Evolutionary conservation across 2,113 vertebrate species (phyloP).

Genomic region (Propithecus coquereli): DNA sequence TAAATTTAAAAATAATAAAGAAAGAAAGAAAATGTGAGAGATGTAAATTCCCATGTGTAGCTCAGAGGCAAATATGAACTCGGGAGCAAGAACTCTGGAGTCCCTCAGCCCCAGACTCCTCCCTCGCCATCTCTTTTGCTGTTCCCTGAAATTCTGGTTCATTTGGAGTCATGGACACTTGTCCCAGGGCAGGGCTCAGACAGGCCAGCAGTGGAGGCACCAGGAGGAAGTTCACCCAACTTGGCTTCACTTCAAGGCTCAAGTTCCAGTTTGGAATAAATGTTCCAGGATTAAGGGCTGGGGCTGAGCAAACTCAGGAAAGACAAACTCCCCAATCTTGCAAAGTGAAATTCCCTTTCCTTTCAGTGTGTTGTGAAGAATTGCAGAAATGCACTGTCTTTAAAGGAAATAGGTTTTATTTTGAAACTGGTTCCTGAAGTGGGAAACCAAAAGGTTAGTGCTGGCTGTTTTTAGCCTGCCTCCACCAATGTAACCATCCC

Average conservation of each 20-base stretch:
- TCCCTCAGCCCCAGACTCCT: background rate
- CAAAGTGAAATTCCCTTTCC: background rate
- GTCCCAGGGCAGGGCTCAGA: background rate
- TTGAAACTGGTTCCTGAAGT: constrained; percentile 49
- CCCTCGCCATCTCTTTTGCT: background rate
- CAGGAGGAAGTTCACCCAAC: background rate
- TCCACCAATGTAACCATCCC: constrained; percentile 36
- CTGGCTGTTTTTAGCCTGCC: constrained; percentile 27
- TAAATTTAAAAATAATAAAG: background rate
- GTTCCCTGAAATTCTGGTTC: background rate
- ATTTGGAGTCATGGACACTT: background rate
- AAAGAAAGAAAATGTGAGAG: background rate
- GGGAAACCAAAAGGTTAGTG: constrained; percentile 53
- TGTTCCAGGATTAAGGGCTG: background rate
- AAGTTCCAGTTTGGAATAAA: constrained; percentile 38
- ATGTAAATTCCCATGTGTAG: background rate
- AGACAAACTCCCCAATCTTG: background rate
- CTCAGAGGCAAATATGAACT: background rate
- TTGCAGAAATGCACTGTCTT: background rate
- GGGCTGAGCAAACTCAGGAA: background rate
- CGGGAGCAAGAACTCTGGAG: background rate
- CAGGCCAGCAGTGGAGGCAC: background rate
- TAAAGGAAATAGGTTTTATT: constrained; percentile 29
- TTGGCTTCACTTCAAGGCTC: constrained; percentile 26
- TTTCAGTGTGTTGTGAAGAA: background rate